A percentile compares a stretch with the other conserved stretches of the same genome.
These are phyloP conservation scores for Carassius gibelio DNA, from an alignment of 2,113 vertebrate species.

Conservation along the genomic window DNA sequence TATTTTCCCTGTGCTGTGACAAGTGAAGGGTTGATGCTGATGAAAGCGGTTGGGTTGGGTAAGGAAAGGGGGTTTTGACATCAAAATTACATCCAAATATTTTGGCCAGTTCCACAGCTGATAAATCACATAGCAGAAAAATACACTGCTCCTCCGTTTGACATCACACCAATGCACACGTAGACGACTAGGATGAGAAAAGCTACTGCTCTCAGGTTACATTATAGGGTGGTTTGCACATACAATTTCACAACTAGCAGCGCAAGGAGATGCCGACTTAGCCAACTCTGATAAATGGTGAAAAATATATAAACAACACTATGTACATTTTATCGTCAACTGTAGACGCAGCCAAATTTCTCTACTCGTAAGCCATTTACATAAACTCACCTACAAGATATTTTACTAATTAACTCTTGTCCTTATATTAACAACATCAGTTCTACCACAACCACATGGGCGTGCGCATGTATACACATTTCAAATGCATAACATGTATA, in stretches of 20 bases:
- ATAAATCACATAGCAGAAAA: constrained; percentile 30
- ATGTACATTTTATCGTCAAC: constrained; percentile 57
- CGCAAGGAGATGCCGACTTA: constrained; percentile 52
- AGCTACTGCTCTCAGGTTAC: not conserved
- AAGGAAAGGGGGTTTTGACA: not conserved
- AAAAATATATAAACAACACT: constrained; percentile 56
- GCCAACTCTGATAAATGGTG: constrained; percentile 53
- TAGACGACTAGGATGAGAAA: not conserved
- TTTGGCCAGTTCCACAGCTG: constrained; percentile 14
- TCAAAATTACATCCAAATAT: constrained; percentile 28
- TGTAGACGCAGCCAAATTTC: constrained; percentile 54
- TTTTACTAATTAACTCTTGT: constrained; percentile 67
- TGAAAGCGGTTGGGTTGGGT: not conserved
- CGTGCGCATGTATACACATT: constrained; percentile 62
- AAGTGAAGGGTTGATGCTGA: not conserved
- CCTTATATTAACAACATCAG: constrained; percentile 56
- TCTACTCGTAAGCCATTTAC: constrained; percentile 50
- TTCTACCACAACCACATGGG: constrained; percentile 51
- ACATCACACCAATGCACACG: constrained; percentile 22
- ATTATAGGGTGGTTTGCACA: constrained; percentile 38
- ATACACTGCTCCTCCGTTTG: not conserved
- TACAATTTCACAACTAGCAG: constrained; percentile 46
- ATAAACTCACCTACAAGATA: constrained; percentile 71
- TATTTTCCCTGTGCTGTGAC: constrained; percentile 5
- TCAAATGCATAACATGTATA: constrained; percentile 46